Base-by-base conservation (phyloP, 2,113 vertebrate genomes). In the Phaethornis superciliosus region DNA sequence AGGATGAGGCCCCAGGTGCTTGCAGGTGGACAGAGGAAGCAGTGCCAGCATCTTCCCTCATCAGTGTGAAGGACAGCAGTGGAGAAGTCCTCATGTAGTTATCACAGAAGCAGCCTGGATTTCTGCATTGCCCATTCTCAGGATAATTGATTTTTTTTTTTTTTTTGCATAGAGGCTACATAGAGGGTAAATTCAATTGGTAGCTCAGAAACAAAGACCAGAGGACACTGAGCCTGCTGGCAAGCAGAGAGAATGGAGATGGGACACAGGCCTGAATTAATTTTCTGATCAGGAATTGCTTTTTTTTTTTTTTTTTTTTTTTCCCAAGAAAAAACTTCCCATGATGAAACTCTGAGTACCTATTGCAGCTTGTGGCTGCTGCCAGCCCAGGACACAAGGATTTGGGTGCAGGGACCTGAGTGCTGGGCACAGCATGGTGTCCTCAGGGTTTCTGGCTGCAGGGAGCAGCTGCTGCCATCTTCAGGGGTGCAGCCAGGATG, bases 41-140 rank as follows among this genome's bases (percentile, higher is more conserved):
- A 4, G 42, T 26, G 28, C 63, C 60, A 24, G 5, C 24, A 4
- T 21, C 37, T 37, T 33, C n/a, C 3, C 21, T 26, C 46, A 5
- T 10, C 60, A 16, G 42, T 27, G 22, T 15, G 49, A 35, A 37
- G 35, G 58, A 11, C 4, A 19, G 28, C 0, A 0, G 33, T 7
- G 33, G 40, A 44, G 12, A 69, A 69, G 63, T 23, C 33, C 22
- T 47, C 65, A 7, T 0, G 0, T 1, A 26, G 46, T 63, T 33
- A 9, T 12, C 52, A 18, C 2, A 18, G 65, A 21, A 30, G 32
- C 35, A 28, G 35, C 60, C 51, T 26, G 54, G 23, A 32, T 35
- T 52, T 58, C 62, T 63, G 54, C 24, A 10, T 12, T 59, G 47
- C 81, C 37, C 6, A 0, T 51, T 69, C 46, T 21, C 7, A 6